Percentiles rank a stretch among this genome's conserved stretches.
These are phyloP conservation scores for Papilio aristodemus DNA, from an alignment of 1,140 invertebrate genomes.

Conservation along the genomic window DNA sequence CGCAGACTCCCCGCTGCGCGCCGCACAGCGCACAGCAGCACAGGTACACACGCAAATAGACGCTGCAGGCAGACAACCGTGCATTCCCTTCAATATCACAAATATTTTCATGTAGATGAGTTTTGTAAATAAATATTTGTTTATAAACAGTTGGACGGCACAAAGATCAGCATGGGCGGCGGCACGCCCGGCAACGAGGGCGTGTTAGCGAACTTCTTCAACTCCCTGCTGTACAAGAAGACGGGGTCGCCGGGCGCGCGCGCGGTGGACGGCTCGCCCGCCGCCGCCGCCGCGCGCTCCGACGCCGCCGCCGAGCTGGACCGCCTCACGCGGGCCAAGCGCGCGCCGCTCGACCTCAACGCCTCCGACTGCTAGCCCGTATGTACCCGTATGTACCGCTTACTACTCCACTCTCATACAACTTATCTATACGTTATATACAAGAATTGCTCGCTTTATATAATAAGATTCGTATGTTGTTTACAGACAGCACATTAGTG, in stretches of 20 bases:
- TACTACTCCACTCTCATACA: background rate
- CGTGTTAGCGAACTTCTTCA: slow-evolving; percentile 98
- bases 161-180: slow-evolving; percentile 83
- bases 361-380: slow-evolving; percentile 61
- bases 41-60: slow-evolving; percentile 43
- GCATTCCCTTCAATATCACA: too few relatives aligned
- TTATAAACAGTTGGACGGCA: slow-evolving; percentile 84
- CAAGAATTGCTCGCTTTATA: too few relatives aligned
- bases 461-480: too few relatives aligned
- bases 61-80: too few relatives aligned
- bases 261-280: slow-evolving; percentile 78
- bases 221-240: slow-evolving; percentile 97
- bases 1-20: slow-evolving; percentile 82
- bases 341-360: slow-evolving; percentile 71
- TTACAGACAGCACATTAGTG: slow-evolving; percentile 47
- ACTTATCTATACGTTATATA: background rate
- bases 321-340: slow-evolving; percentile 88
- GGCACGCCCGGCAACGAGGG: slow-evolving; percentile 91
- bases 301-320: slow-evolving; percentile 96
- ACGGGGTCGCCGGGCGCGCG: slow-evolving; percentile 84
- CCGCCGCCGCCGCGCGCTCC: slow-evolving; percentile 87
- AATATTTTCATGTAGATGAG: background rate
- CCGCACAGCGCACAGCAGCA: slow-evolving; percentile 55
- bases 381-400: background rate
- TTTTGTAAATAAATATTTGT: too few relatives aligned